These are phyloP conservation scores for Pseudomyrmex dendroicus DNA, from an alignment of 1,140 invertebrate genomes.

Conservation along the genomic window DNA sequence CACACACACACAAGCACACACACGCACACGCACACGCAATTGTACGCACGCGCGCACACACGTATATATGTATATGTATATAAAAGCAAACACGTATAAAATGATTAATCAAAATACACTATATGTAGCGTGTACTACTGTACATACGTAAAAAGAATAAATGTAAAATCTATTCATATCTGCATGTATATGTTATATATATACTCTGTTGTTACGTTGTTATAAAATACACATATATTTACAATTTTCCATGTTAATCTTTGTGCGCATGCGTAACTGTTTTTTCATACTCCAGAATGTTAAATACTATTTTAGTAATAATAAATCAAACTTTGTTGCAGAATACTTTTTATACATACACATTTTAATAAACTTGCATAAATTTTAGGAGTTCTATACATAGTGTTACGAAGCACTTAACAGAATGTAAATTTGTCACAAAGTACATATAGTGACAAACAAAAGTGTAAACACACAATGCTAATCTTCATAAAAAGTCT, in stretches of 20 bases:
- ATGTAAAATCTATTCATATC: too few species aligned
- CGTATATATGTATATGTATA: background rate
- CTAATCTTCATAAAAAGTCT: too few species aligned
- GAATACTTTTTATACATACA: slow-evolving; percentile 49
- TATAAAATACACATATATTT: slow-evolving; percentile 51
- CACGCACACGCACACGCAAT: too few species aligned
- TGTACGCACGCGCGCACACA: too few species aligned
- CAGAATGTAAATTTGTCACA: too few species aligned
- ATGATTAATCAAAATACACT: slow-evolving; percentile 59
- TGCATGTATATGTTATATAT: slow-evolving; percentile 30
- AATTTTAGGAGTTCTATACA: background rate
- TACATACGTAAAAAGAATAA: too few species aligned
- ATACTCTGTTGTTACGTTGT: slow-evolving; percentile 60
- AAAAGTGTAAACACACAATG: too few species aligned
- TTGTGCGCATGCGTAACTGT: background rate
- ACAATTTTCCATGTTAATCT: slow-evolving; percentile 42
- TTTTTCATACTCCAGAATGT: slow-evolving; percentile 11
- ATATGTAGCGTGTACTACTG: slow-evolving; percentile 18
- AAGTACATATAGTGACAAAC: too few species aligned
- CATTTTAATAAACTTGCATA: slow-evolving; percentile 12
- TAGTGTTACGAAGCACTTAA: background rate
- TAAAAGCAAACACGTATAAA: slow-evolving; percentile 30
- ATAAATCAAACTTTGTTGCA: slow-evolving; percentile 10
- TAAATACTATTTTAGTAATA: slow-evolving; percentile 1
- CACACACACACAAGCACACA: too few species aligned